A percentile compares a stretch with the other conserved stretches of the same genome.
phyloP scores from a whole-genome alignment of 2,797 vertebrate genomes.

The Nothura maculosa region DNA sequence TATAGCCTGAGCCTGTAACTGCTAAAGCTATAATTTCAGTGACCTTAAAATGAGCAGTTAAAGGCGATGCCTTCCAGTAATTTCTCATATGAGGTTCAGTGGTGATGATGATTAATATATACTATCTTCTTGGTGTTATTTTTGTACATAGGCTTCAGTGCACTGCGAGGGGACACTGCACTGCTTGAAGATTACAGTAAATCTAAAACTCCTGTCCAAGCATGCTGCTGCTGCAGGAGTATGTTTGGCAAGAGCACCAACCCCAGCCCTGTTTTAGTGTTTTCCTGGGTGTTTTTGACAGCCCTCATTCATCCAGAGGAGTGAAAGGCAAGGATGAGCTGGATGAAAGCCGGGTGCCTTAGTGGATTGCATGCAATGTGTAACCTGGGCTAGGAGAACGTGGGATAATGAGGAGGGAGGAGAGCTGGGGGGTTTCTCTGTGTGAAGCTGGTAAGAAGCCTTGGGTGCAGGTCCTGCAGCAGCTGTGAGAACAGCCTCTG shows the following conservation, averaged over 20 bases:
- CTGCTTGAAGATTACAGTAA: not conserved
- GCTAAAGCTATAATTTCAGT: not conserved
- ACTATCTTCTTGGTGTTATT: not conserved
- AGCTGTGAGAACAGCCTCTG: fast-evolving
- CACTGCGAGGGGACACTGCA: not conserved
- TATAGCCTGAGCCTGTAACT: not conserved
- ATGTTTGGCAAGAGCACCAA: not conserved
- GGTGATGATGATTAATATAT: not conserved
- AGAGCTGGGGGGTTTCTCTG: not conserved
- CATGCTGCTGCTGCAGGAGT: not conserved
- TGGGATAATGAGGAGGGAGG: fast-evolving
- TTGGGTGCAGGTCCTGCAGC: fast-evolving
- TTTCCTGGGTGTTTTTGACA: not conserved
- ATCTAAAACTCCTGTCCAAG: not conserved
- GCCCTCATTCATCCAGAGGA: not conserved
- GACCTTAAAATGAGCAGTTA: not conserved
- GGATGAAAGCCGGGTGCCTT: not conserved
- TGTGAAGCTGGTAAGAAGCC: fast-evolving
- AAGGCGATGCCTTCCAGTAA: not conserved
- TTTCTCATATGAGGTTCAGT: not conserved
- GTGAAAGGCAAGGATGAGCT: not conserved
- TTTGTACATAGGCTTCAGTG: not conserved
- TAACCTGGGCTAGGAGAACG: not conserved
- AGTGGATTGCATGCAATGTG: fast-evolving
- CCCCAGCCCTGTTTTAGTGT: not conserved